Evolutionary conservation across 2,113 vertebrate genomes (phyloP).

Genomic region (Oncorhynchus gorbuscha): DNA sequence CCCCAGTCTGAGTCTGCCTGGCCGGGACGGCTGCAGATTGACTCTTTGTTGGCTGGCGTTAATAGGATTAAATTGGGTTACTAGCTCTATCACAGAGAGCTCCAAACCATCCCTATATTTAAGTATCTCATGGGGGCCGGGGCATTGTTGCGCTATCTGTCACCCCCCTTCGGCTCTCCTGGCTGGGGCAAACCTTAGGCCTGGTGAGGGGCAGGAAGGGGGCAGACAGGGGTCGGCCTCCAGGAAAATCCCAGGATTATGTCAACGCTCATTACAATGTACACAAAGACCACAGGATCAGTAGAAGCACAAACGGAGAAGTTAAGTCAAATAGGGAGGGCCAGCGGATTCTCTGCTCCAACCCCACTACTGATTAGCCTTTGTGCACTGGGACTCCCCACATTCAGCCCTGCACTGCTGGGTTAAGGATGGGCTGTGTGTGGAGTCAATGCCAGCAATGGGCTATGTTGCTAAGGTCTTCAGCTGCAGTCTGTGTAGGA

Average conservation of each 20-base stretch:
- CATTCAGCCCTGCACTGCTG: constrained; percentile 53
- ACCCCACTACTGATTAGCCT: constrained; percentile 75
- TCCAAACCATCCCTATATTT: constrained; percentile 86
- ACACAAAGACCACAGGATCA: constrained; percentile 79
- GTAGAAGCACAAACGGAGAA: constrained; percentile 68
- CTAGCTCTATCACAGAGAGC: constrained; percentile 83
- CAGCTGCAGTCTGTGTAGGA: background rate
- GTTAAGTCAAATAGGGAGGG: constrained; percentile 74
- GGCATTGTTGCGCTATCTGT: constrained; percentile 75
- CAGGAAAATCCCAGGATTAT: constrained; percentile 82
- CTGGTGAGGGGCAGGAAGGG: constrained; percentile 65
- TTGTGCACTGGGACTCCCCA: constrained; percentile 61
- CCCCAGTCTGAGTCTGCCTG: constrained; percentile 62
- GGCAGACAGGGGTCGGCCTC: constrained; percentile 58
- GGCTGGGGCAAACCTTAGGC: constrained; percentile 68
- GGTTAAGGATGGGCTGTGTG: constrained; percentile 37
- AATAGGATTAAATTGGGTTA: constrained; percentile 98
- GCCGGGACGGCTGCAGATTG: constrained; percentile 74
- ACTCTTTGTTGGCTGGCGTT: constrained; percentile 85
- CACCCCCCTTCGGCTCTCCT: constrained; percentile 59
- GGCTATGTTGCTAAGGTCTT: background rate
- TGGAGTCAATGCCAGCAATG: constrained; percentile 24
- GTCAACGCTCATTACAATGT: constrained; percentile 73
- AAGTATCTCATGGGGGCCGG: constrained; percentile 83
- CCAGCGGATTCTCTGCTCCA: constrained; percentile 64